phyloP scores from a whole-genome alignment of 2,888 invertebrate species.

The Agrypnus murinus region DNA sequence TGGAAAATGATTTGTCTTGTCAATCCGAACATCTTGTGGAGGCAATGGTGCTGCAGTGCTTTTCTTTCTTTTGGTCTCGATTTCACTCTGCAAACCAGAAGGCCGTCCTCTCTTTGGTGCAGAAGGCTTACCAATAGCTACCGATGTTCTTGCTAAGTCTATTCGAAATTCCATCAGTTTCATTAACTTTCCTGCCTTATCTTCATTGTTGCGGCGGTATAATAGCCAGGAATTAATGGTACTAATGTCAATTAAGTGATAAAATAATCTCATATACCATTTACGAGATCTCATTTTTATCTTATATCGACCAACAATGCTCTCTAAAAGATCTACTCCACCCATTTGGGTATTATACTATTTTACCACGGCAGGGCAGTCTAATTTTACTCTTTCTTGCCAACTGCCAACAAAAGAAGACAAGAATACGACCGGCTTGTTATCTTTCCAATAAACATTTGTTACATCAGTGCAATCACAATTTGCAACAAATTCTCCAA shows the following conservation, averaged over 20 bases:
- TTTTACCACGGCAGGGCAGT: no score
- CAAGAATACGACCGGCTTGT: no score
- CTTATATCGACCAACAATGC: neutral
- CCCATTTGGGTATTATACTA: no score
- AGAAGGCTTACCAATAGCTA: no score
- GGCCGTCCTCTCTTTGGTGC: neutral
- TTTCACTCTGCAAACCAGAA: neutral
- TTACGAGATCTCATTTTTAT: neutral
- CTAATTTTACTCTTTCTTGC: no score
- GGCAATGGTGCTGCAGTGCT: neutral
- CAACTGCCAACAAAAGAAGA: no score
- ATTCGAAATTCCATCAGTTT: no score
- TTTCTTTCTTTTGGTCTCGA: neutral
- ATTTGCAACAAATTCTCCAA: no score
- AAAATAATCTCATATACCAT: conserved; percentile 3
- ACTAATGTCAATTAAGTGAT: neutral
- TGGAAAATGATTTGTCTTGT: no score
- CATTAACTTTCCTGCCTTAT: neutral
- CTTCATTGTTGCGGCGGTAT: neutral
- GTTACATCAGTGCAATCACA: no score
- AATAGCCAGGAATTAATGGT: neutral
- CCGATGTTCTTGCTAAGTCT: neutral
- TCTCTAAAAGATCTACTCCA: neutral
- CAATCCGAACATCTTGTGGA: no score
- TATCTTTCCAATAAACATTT: no score